Evolutionary conservation across 2,113 vertebrate species (phyloP), one percentile per base, ranked within the genome.

Genomic region (Patagioenas fasciata): DNA sequence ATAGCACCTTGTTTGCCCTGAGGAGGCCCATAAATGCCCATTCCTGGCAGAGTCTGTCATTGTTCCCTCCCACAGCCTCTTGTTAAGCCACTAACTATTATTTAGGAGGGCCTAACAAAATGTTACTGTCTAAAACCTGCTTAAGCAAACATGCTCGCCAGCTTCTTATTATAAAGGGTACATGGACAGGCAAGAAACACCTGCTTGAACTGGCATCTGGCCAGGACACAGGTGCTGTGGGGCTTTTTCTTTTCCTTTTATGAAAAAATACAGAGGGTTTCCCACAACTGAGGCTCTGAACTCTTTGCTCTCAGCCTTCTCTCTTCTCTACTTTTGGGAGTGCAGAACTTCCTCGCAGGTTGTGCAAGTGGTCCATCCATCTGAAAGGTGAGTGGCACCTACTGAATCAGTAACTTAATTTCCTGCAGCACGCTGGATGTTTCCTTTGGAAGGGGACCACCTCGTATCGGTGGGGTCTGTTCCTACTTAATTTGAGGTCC

Each of bases 391-490:
- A 89, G 56, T 92, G 65, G 38, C 77, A 79, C 80, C 80, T 64
- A 26, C 75, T 72, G 67, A 65, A 72, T 40, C 64, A 64, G 51
- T 25, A 88, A 57, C 75, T 80, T 34, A 3, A 90, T 94, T 93
- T 91, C 94, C 86, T 89, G 89, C 77, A 65, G 3, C 53, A 9
- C 1, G 1, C 18, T 57, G 92, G 90, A 28, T 93, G 85, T 89
- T 96, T 96, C 66, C 69, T 78, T 86, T 89, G 75, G 88, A 77
- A 40, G 34, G 80, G 26, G 67, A 80, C 54, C 80, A 40, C 57
- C 60, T 50, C 8, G 15, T 16, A 40, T 34, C 36, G 88, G 91
- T 91, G 86, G 81, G 38, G 48, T 93, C 91, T 92, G 77, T 69
- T 89, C 57, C 88, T 65, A 4, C 73, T 91, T 67, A 18, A 60